These are phyloP conservation scores for Neosilurus hyrtlii DNA, from an alignment of 2,797 vertebrate species.

Conservation along the genomic window DNA sequence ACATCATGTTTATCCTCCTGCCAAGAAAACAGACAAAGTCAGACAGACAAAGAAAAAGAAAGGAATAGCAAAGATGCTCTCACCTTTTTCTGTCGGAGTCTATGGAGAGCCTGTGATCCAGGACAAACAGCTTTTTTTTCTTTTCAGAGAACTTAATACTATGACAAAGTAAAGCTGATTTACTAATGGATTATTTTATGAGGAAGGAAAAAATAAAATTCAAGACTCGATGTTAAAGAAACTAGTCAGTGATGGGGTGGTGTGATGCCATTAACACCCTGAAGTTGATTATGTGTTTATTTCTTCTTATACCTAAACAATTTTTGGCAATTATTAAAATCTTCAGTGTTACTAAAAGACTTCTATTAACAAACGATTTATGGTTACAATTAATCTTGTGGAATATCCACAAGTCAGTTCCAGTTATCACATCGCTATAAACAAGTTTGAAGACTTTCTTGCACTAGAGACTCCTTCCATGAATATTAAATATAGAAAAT, in stretches of 20 bases:
- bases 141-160: neutral
- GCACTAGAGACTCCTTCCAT: neutral
- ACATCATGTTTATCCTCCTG: conserved; percentile 85
- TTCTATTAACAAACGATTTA: neutral
- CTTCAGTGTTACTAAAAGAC: neutral
- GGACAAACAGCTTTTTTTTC: neutral
- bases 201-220: neutral
- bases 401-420: neutral
- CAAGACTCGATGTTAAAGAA: neutral
- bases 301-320: neutral
- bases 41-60: conserved; percentile 54
- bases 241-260: neutral
- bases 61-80: conserved; percentile 21
- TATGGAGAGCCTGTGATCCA: neutral
- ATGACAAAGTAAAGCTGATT: conserved; percentile 13
- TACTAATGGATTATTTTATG: neutral
- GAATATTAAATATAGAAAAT: neutral
- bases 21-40: conserved; percentile 79
- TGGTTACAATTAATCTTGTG: neutral
- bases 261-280: neutral
- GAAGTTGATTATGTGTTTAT: neutral
- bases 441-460: neutral
- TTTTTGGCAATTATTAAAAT: neutral
- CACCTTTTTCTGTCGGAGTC: neutral
- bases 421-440: neutral